Evolutionary conservation across 1,140 invertebrate species (phyloP).

Genomic region (Teleopsis dalmanni): DNA sequence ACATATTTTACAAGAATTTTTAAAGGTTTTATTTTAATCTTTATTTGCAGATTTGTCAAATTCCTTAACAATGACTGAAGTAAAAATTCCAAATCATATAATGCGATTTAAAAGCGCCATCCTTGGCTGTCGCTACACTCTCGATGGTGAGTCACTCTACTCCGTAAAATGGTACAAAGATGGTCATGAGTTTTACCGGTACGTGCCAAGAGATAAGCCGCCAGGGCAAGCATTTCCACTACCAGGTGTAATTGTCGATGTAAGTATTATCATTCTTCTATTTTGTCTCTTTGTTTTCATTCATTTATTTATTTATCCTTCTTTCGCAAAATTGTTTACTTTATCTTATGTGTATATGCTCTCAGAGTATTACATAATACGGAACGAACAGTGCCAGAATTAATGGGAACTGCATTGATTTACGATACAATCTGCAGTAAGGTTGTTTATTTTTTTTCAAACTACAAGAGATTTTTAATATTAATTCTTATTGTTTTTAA

Average conservation of each 20-base stretch:
- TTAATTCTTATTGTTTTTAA: no score
- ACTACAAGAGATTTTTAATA: no score
- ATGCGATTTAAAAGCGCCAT: slow-evolving; percentile 59
- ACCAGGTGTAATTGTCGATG: slow-evolving; percentile 71
- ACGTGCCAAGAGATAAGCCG: slow-evolving; percentile 63
- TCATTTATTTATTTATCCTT: no score
- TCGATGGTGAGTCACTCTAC: slow-evolving; percentile 71
- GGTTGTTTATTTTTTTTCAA: no score
- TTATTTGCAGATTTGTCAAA: slow-evolving; percentile 44
- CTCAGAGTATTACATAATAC: no score
- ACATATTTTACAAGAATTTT: not conserved
- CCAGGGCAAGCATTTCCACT: slow-evolving; percentile 66
- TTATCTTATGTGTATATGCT: no score
- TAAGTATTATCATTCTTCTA: slow-evolving; percentile 56
- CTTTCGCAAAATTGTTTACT: no score
- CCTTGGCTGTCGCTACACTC: slow-evolving; percentile 69
- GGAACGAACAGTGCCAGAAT: no score
- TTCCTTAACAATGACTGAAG: slow-evolving; percentile 56
- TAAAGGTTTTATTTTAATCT: slow-evolving; percentile 9
- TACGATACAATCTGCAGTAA: no score
- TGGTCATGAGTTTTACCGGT: slow-evolving; percentile 78
- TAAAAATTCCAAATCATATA: slow-evolving; percentile 61
- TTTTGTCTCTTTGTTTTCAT: no score
- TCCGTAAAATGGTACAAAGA: slow-evolving; percentile 87
- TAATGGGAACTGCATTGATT: no score